Evolutionary conservation across 2,113 vertebrate genomes (phyloP).

Genomic region (Geothlypis trichas): DNA sequence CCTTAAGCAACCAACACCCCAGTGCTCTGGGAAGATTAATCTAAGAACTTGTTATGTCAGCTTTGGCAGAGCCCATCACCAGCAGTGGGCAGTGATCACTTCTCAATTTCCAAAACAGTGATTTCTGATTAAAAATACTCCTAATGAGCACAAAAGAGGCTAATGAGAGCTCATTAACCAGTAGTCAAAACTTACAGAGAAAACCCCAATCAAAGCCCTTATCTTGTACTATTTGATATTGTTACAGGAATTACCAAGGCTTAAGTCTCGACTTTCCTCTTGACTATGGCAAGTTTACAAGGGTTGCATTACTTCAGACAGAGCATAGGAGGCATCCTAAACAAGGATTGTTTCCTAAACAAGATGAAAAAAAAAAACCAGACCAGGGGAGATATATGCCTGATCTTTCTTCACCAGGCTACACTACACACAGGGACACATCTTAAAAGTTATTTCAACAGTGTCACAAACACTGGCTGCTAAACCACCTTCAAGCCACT

Average conservation of each 20-base stretch:
- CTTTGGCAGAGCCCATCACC: not conserved
- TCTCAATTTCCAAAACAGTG: not conserved
- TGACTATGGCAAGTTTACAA: not conserved
- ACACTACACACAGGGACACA: not conserved
- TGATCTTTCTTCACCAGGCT: not conserved
- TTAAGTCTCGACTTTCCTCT: not conserved
- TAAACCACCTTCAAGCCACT: not conserved
- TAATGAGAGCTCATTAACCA: not conserved
- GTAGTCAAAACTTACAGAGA: not conserved
- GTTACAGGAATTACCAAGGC: not conserved
- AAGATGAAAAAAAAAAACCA: not conserved
- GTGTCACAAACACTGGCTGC: not conserved
- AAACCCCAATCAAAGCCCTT: not conserved
- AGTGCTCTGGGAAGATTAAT: not conserved
- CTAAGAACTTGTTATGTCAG: not conserved
- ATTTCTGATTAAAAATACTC: not conserved
- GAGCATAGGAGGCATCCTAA: not conserved
- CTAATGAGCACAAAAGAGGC: not conserved
- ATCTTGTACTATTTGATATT: not conserved
- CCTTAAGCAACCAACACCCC: constrained; percentile 43
- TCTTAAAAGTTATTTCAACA: not conserved
- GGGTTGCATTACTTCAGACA: not conserved
- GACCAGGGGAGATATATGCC: not conserved
- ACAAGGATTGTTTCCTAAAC: not conserved
- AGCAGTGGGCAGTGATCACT: not conserved